Evolutionary conservation across 2,113 vertebrate species (phyloP).

Genomic region (Poeciliopsis turrubarensis): DNA sequence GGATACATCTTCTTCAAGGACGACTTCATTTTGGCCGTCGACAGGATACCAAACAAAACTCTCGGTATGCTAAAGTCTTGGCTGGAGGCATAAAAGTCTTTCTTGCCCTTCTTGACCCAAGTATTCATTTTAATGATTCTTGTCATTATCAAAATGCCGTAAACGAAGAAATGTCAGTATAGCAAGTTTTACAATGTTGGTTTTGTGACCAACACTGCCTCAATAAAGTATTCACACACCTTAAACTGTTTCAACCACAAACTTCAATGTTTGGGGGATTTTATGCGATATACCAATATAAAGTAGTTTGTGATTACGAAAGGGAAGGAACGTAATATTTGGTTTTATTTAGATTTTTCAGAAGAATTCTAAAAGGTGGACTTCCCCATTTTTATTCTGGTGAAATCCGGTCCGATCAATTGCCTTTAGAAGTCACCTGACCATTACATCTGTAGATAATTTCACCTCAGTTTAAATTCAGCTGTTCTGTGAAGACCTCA

Average conservation of each 20-base stretch:
- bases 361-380: background rate
- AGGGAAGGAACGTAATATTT: background rate
- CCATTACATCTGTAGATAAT: background rate
- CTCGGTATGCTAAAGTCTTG: constrained; percentile 62
- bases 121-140: constrained; percentile 8
- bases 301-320: background rate
- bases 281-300: background rate
- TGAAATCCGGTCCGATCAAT: background rate
- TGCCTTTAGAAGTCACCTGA: background rate
- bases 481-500: background rate
- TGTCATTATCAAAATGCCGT: background rate
- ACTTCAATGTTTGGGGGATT: background rate
- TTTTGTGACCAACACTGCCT: background rate
- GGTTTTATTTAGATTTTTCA: background rate
- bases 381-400: background rate
- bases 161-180: background rate
- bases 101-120: constrained; percentile 3
- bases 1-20: constrained; percentile 99
- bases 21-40: constrained; percentile 96
- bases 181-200: background rate
- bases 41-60: constrained; percentile 94
- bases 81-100: background rate
- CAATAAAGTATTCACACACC: background rate
- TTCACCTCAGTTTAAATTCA: background rate
- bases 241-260: background rate